Conservation (phyloP, 2,113 vertebrate species). For the Lota lota region DNA sequence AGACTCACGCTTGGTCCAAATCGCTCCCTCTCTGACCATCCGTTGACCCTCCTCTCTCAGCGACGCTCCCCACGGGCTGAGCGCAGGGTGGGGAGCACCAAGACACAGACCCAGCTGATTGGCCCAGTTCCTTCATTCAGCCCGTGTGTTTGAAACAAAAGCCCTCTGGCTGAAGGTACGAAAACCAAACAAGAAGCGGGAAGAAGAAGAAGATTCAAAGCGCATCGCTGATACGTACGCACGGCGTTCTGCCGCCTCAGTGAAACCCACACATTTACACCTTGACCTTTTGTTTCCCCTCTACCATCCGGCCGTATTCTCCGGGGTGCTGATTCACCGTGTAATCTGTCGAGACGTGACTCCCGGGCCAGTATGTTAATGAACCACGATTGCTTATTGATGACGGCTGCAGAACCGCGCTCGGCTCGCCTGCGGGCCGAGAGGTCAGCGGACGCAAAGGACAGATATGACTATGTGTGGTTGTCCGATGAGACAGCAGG, state of each 20-base stretch:
- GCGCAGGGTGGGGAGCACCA: neutral
- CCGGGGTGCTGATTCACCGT: too few species aligned
- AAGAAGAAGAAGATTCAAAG: too few species aligned
- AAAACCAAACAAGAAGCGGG: neutral
- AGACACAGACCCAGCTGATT: neutral
- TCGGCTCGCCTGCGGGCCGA: neutral
- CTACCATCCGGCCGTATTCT: too few species aligned
- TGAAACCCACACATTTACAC: too few species aligned
- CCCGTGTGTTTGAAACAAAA: too few species aligned
- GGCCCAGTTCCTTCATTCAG: too few species aligned
- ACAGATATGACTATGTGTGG: neutral
- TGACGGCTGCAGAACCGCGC: neutral
- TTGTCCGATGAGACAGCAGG: neutral
- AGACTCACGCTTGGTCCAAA: constrained; percentile 39
- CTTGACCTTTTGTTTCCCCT: too few species aligned
- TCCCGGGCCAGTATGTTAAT: neutral
- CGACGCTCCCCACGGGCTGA: too few species aligned
- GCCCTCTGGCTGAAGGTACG: too few species aligned
- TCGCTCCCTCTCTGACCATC: constrained; percentile 14
- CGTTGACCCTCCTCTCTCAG: constrained; percentile 9
- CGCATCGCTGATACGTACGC: too few species aligned
- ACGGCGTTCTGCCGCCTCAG: too few species aligned
- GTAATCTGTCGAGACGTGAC: too few species aligned
- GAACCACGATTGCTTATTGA: neutral
- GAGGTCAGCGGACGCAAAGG: neutral